Evolutionary conservation across 2,797 vertebrate genomes (phyloP).

Genomic region (Halcyon badia): DNA sequence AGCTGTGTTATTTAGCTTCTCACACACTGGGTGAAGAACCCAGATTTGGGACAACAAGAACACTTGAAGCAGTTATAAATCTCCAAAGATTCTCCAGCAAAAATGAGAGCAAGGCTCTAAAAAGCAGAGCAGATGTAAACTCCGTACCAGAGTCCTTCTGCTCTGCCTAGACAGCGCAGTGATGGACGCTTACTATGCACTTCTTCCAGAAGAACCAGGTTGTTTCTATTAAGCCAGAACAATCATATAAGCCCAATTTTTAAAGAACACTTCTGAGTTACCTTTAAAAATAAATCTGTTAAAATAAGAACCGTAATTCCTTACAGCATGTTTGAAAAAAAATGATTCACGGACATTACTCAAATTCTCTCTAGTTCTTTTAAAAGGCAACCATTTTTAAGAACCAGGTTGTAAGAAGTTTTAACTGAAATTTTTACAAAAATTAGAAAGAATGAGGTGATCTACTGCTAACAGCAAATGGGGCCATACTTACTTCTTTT

Average conservation of each 20-base stretch:
- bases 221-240: neutral
- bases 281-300: neutral
- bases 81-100: neutral
- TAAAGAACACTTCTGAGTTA: neutral
- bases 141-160: neutral
- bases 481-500: neutral
- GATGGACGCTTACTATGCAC: neutral
- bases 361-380: neutral
- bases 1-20: neutral
- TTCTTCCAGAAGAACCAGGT: neutral
- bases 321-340: neutral
- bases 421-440: neutral
- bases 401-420: neutral
- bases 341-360: neutral
- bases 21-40: neutral
- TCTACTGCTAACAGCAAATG: neutral
- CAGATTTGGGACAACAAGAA: neutral
- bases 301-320: neutral
- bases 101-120: neutral
- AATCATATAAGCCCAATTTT: neutral
- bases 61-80: neutral
- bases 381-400: neutral
- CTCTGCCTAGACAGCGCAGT: neutral
- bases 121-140: neutral
- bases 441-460: neutral